Evolutionary conservation across 1,140 invertebrate genomes (phyloP).

Genomic region (Melitaea cinxia): DNA sequence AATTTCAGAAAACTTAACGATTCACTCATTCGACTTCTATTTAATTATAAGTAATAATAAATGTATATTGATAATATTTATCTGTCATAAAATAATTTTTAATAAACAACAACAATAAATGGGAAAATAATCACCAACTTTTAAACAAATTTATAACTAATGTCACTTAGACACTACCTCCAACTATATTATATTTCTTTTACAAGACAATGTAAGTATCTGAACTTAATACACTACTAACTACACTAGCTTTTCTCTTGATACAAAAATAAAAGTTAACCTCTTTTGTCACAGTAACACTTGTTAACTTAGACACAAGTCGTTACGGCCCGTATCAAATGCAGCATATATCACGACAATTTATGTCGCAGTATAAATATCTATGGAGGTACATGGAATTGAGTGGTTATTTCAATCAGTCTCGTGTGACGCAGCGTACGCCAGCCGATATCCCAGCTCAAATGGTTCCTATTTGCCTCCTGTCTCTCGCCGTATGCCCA

Average conservation of each 20-base stretch:
- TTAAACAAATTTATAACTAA: too few relatives aligned
- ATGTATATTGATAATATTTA: too few relatives aligned
- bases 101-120: too few relatives aligned
- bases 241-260: neutral
- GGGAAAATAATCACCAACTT: too few relatives aligned
- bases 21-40: too few relatives aligned
- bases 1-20: too few relatives aligned
- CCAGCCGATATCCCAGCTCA: slow-evolving; percentile 51
- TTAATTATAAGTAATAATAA: too few relatives aligned
- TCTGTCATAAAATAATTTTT: too few relatives aligned
- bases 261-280: neutral
- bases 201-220: too few relatives aligned
- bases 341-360: slow-evolving; percentile 16
- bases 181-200: too few relatives aligned
- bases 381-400: slow-evolving; percentile 22
- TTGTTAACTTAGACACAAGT: slow-evolving; percentile 8
- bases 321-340: slow-evolving; percentile 20
- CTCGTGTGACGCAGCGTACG: slow-evolving; percentile 38
- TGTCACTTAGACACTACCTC: too few relatives aligned
- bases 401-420: slow-evolving; percentile 44
- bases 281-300: neutral
- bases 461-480: slow-evolving; percentile 68
- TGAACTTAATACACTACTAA: neutral
- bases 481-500: slow-evolving; percentile 49
- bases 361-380: slow-evolving; percentile 23